Evolutionary conservation across 2,113 vertebrate genomes (phyloP).

Genomic region (Ictidomys tridecemlineatus): DNA sequence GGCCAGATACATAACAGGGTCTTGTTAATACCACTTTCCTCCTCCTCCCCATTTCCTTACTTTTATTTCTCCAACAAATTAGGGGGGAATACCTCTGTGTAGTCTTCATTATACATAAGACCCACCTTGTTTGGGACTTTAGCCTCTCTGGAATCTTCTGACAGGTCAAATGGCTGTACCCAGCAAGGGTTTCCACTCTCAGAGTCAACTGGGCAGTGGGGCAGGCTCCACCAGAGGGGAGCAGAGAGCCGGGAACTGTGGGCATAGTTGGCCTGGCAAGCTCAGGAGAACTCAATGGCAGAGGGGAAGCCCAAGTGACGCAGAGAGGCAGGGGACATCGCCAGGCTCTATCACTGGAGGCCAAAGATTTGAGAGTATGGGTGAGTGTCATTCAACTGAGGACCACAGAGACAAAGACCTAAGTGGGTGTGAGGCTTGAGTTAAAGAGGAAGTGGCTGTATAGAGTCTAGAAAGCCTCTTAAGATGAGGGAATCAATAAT

Average conservation of each 20-base stretch:
- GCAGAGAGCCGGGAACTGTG: background rate
- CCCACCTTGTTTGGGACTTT: background rate
- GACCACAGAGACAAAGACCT: background rate
- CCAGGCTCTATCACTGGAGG: background rate
- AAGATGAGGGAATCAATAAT: too few species aligned
- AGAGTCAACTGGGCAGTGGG: background rate
- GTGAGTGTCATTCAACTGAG: background rate
- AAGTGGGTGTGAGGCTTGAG: background rate
- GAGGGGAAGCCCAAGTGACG: accelerated
- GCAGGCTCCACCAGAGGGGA: background rate
- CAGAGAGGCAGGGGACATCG: background rate
- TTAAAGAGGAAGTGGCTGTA: background rate
- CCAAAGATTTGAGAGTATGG: background rate
- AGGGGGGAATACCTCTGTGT: accelerated
- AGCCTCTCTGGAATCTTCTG: background rate
- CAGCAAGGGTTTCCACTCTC: background rate
- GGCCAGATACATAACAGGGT: background rate
- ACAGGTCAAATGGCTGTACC: background rate
- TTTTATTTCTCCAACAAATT: background rate
- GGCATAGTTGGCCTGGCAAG: background rate
- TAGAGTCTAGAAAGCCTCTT: background rate
- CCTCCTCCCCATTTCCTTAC: background rate
- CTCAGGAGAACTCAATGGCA: background rate
- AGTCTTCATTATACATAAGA: background rate
- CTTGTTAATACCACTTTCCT: background rate